Evolutionary conservation across 2,113 vertebrate genomes (phyloP).

Genomic region (Cyanistes caeruleus): DNA sequence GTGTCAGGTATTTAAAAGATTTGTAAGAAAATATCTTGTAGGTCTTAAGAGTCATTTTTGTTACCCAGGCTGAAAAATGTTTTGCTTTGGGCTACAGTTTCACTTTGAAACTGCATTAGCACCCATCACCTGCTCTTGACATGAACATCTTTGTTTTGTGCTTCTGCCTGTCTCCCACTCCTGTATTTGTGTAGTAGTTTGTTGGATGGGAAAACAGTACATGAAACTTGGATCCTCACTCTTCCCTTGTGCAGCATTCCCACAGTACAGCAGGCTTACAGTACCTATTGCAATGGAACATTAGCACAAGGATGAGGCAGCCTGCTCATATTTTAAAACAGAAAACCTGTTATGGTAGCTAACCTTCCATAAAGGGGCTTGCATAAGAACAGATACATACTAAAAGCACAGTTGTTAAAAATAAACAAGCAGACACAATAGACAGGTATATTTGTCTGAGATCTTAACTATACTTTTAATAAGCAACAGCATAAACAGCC

Average conservation of each 20-base stretch:
- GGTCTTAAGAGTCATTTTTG: neutral
- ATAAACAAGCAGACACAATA: neutral
- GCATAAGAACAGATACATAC: neutral
- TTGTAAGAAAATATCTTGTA: neutral
- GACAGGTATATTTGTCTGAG: neutral
- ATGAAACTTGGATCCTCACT: rapidly evolving
- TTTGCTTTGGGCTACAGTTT: neutral
- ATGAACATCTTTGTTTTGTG: neutral
- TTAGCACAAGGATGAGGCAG: neutral
- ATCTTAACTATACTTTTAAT: neutral
- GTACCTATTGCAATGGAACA: neutral
- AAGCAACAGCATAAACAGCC: neutral
- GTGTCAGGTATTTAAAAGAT: neutral
- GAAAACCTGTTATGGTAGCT: neutral
- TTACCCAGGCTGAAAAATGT: neutral
- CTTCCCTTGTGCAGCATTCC: rapidly evolving
- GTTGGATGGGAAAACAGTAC: rapidly evolving
- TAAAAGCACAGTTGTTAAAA: neutral
- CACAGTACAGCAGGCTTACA: rapidly evolving
- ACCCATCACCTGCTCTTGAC: neutral
- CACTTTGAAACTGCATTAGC: neutral
- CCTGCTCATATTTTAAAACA: neutral
- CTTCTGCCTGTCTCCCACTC: neutral
- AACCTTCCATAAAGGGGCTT: constrained; percentile 12
- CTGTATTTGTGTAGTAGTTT: neutral